Conservation (phyloP, 2,113 vertebrate species). For the Nannospalax galili region DNA sequence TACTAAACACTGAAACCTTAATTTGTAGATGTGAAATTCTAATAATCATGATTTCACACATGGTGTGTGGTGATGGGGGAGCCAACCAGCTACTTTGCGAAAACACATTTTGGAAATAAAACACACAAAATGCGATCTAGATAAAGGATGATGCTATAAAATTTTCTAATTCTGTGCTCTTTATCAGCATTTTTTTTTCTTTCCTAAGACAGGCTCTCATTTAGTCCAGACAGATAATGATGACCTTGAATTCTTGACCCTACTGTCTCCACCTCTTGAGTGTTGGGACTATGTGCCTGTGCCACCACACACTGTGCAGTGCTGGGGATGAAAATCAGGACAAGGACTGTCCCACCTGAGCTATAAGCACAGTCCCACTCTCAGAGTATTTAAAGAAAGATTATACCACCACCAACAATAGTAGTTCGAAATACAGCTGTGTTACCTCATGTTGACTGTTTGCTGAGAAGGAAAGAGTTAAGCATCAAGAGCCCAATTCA, state of each 20-base stretch:
- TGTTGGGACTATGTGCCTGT: background rate
- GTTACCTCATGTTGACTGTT: background rate
- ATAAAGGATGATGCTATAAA: background rate
- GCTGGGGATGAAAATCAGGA: background rate
- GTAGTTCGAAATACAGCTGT: background rate
- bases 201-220: background rate
- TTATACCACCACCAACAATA: background rate
- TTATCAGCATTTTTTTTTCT: background rate
- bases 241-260: background rate
- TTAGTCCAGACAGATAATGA: background rate
- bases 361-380: background rate
- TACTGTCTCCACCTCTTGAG: background rate
- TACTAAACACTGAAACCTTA: background rate
- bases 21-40: background rate
- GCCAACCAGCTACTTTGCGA: background rate
- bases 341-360: background rate
- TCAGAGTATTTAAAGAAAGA: background rate
- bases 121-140: background rate
- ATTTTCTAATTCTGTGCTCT: slow-evolving; percentile 9
- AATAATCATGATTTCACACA: background rate
- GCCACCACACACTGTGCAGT: background rate
- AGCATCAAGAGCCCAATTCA: background rate
- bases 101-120: slow-evolving; percentile 17
- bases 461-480: background rate
- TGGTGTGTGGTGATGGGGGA: background rate